A percentile compares a stretch with the other conserved stretches of the same genome.
Evolutionary conservation across 2,888 invertebrate species (phyloP).

Genomic region (Ectobius pallidus): DNA sequence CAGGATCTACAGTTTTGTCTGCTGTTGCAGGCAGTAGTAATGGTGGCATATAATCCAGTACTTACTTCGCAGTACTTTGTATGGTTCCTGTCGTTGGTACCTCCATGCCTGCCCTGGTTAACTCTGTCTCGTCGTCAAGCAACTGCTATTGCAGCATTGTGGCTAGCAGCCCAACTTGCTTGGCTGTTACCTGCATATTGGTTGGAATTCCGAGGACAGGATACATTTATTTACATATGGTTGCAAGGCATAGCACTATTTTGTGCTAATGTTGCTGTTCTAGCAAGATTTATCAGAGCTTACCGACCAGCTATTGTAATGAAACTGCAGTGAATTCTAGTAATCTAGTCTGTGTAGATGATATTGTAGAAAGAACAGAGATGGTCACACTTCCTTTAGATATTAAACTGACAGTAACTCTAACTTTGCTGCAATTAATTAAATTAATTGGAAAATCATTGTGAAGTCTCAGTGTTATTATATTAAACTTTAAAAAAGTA

Average conservation of each 20-base stretch:
- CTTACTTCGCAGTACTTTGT: constrained; percentile 97
- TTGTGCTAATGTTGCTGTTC: constrained; percentile 74
- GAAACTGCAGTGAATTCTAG: neutral
- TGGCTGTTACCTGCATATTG: constrained; percentile 93
- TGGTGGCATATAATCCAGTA: constrained; percentile 94
- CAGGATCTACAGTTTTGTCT: constrained; percentile 75
- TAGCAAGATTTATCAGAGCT: constrained; percentile 62
- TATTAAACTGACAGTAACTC: no score
- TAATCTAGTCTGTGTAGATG: neutral
- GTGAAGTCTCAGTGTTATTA: no score
- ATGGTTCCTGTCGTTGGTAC: constrained; percentile 92
- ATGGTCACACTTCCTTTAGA: no score
- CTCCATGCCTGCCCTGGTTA: constrained; percentile 77
- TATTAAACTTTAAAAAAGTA: no score
- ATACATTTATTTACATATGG: constrained; percentile 87
- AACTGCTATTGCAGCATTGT: constrained; percentile 61
- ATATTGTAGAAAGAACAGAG: no score
- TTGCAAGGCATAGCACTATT: constrained; percentile 84
- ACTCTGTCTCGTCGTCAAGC: constrained; percentile 60
- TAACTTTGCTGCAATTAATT: no score
- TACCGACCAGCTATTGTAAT: constrained; percentile 48
- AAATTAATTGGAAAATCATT: no score
- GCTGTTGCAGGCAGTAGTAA: constrained; percentile 81
- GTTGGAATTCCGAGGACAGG: constrained; percentile 85
- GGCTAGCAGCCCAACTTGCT: constrained; percentile 75